Evolutionary conservation across 2,797 vertebrate species (phyloP), one percentile per base, ranked within the genome.

Genomic region (Chelon labrosus): DNA sequence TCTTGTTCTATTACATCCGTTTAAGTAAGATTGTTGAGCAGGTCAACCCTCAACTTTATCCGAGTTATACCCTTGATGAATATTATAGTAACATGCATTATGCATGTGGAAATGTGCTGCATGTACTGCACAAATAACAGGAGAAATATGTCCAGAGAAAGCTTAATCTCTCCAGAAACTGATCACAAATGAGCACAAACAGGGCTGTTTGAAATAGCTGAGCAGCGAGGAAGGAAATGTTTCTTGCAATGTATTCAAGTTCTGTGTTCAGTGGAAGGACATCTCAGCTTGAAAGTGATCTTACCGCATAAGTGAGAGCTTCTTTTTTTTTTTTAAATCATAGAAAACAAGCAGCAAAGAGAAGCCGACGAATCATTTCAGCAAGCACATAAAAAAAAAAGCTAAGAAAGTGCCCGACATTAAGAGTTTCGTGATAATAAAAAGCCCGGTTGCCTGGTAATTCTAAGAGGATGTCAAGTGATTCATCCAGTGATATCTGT

Each of bases 61-160:
- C 80, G 60, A 83, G 41, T 71, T 82, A 58, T 77, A 62, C 75
- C 64, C 75, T 80, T 79, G 71, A 86, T 87, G 71, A 89, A 86
- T 89, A 86, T 88, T 89, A 88, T 10, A 85, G 57, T 49, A 49
- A 73, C 60, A 53, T 90, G 56, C 25, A 88, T 89, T 77, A 87
- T 87, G 72, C 41, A 90, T 84, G 77, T 51, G 20, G 27, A 56
- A 41, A 70, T 60, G 60, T 44, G 31, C 70, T 54, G 41, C n/a
- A 73, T 61, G 20, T 52, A 44, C 69, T 67, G 20, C 16, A 0
- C 39, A 63, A 49, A 77, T 75, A 79, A 63, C 8, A 0, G 50
- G 55, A 12, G 65, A 70, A 72, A 66, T 57, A 51, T 47, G 73
- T 77, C 22, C 1, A 19, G 56, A 70, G 64, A 63, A 77, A 61